Base-by-base conservation (phyloP, 2,888 invertebrate genomes). In the Drosophila rellima region DNA sequence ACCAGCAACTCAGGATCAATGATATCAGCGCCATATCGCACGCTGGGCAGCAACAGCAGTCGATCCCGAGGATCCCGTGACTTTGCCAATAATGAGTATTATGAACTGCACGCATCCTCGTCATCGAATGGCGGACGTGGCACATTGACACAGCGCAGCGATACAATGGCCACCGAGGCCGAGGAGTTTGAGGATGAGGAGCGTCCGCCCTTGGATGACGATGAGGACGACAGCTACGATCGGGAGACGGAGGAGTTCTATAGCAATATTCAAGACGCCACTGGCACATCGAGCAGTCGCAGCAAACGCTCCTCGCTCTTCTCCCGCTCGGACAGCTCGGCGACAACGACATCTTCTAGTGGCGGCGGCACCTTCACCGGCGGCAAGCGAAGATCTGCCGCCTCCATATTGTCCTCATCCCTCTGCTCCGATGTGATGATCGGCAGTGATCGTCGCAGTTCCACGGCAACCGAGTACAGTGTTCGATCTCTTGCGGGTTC, bases 311-410 rank as follows among this genome's bases (percentile, higher is more conserved):
- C 92, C 7, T 92, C 92, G 8, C 74, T 92, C 5, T 92, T 92
- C 77, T 92, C 93, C 2, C 92, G 92, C 33, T 93, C 93, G 55
- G 93, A 93, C 67, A 92, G 92, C 55, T 92, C 93, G 37, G 92
- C 92, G 11, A 92, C 92, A 0, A 92, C 92, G 2, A 91, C 92
- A 0, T 92, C 92, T 2, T 92, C 92, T 1, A 91, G 91, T 61
- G 92, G 91, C 20, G 88, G 88, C 20, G 89, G 91, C 52, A 91
- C 92, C 7, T 92, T 91, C 47, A 92, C 92, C n/a, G 90, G 90
- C 26, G 91, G 84, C 33, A 92, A 92, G 33, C 85, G 92, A 0
- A 85, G 93, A n/a, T 93, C 92, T 2, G 91, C 91, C 0, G 90
- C 92, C 37, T 93, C 92, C 4, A 92, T 92, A 2, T 88, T 92